A percentile compares a stretch with the other conserved stretches of the same genome.
These are phyloP conservation scores for Sylvia atricapilla DNA, from an alignment of 2,113 vertebrate species.

Conservation along the genomic window DNA sequence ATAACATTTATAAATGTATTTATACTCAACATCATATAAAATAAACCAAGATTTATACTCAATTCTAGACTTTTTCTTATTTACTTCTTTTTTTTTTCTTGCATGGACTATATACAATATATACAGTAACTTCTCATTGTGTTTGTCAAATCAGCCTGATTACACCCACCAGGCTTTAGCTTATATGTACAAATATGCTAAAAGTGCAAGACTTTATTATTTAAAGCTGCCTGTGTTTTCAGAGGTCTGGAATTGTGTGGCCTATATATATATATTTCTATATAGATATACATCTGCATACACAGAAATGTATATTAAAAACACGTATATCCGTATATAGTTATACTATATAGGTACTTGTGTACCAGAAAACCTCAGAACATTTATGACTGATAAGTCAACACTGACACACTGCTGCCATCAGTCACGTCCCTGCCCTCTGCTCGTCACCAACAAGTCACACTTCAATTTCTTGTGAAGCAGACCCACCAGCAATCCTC, in stretches of 20 bases:
- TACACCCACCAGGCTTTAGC: constrained; percentile 52
- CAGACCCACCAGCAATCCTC: not conserved
- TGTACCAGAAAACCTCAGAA: not conserved
- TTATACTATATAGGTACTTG: not conserved
- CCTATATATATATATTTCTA: not conserved
- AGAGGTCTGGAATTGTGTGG: constrained; percentile 61
- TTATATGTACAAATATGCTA: constrained; percentile 69
- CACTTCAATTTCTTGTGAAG: not conserved
- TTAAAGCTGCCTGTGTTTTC: constrained; percentile 68
- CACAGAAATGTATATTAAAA: not conserved
- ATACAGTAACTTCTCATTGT: constrained; percentile 50
- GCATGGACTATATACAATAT: constrained; percentile 45
- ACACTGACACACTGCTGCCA: rapidly evolving
- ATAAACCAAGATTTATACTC: constrained; percentile 63
- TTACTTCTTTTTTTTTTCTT: not conserved
- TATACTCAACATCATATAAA: constrained; percentile 73
- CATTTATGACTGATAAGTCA: not conserved
- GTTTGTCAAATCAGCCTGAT: constrained; percentile 43
- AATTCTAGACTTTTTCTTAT: not conserved
- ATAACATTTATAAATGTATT: constrained; percentile 68
- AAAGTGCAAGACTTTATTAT: constrained; percentile 73
- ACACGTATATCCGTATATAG: not conserved
- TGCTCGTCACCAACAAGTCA: not conserved
- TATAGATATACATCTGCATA: not conserved
- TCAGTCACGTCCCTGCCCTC: rapidly evolving